Evolutionary conservation across 2,113 vertebrate genomes (phyloP).

Genomic region (Australoheros scitulus): DNA sequence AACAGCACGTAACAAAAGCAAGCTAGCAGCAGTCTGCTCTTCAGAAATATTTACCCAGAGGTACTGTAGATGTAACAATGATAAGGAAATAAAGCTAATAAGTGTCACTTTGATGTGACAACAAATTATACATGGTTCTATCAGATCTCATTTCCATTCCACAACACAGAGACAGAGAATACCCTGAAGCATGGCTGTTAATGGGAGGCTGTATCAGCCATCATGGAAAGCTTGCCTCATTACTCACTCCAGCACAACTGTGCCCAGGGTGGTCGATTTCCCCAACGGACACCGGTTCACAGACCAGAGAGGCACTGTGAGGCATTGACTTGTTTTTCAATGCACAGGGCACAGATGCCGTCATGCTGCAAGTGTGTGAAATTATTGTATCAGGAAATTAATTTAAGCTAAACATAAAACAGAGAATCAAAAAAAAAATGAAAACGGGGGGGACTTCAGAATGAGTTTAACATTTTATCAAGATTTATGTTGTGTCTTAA

Average conservation of each 20-base stretch:
- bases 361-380: slow-evolving; percentile 61
- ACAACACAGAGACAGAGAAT: slow-evolving; percentile 71
- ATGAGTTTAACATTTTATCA: neutral
- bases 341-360: slow-evolving; percentile 49
- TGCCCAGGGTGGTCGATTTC: slow-evolving; percentile 75
- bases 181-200: slow-evolving; percentile 78
- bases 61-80: slow-evolving; percentile 68
- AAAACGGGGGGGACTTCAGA: neutral
- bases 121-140: slow-evolving; percentile 78
- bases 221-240: slow-evolving; percentile 75
- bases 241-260: slow-evolving; percentile 77
- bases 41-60: slow-evolving; percentile 71
- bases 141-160: slow-evolving; percentile 78
- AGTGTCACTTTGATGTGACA: slow-evolving; percentile 80
- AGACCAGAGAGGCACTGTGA: slow-evolving; percentile 60
- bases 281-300: slow-evolving; percentile 69
- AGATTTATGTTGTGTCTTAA: neutral
- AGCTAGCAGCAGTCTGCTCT: slow-evolving; percentile 25
- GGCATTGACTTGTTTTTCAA: slow-evolving; percentile 62
- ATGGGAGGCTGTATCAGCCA: slow-evolving; percentile 77
- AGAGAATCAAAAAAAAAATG: neutral
- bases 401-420: slow-evolving; percentile 18
- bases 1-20: slow-evolving; percentile 50
- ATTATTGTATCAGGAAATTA: slow-evolving; percentile 55
- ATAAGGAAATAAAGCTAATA: slow-evolving; percentile 79